A percentile compares a stretch with the other conserved stretches of the same genome.
These are phyloP conservation scores for Gopherus evgoodei DNA, from an alignment of 2,113 vertebrate genomes.

Conservation along the genomic window DNA sequence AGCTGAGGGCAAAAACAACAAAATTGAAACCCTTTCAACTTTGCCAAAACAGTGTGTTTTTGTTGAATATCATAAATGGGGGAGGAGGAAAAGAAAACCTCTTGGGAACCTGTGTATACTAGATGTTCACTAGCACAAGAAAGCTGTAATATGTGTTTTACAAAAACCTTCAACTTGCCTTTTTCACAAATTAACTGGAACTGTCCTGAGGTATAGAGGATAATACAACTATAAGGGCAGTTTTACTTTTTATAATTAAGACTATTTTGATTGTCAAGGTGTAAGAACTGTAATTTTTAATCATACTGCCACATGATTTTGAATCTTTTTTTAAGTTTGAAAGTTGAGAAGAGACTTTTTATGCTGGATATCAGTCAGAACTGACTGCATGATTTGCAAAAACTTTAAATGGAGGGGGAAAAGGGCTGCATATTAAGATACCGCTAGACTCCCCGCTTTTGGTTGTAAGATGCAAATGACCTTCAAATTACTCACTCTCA, in stretches of 20 bases:
- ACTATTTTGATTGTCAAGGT: constrained; percentile 78
- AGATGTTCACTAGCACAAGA: constrained; percentile 74
- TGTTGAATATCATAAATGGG: constrained; percentile 70
- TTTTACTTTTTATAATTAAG: constrained; percentile 80
- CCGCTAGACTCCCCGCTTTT: constrained; percentile 66
- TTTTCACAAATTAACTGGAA: constrained; percentile 60
- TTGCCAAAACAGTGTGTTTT: constrained; percentile 77
- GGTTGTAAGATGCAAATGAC: constrained; percentile 68
- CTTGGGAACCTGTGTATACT: constrained; percentile 72
- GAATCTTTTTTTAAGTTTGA: constrained; percentile 75
- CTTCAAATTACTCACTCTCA: constrained; percentile 51
- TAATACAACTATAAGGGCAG: constrained; percentile 73
- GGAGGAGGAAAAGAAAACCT: constrained; percentile 44
- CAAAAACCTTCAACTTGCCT: constrained; percentile 73
- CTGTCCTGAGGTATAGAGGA: constrained; percentile 66
- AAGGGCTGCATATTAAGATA: constrained; percentile 79
- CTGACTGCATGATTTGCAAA: constrained; percentile 80
- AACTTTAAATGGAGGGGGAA: constrained; percentile 63
- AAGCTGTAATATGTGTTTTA: constrained; percentile 73
- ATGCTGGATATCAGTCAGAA: constrained; percentile 77
- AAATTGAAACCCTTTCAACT: constrained; percentile 56
- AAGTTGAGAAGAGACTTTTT: constrained; percentile 70
- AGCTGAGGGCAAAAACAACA: constrained; percentile 74
- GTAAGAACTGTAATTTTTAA: constrained; percentile 78
- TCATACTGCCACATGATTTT: constrained; percentile 80